phyloP scores from a whole-genome alignment of 2,888 invertebrate species.

The Lasius platythorax region DNA sequence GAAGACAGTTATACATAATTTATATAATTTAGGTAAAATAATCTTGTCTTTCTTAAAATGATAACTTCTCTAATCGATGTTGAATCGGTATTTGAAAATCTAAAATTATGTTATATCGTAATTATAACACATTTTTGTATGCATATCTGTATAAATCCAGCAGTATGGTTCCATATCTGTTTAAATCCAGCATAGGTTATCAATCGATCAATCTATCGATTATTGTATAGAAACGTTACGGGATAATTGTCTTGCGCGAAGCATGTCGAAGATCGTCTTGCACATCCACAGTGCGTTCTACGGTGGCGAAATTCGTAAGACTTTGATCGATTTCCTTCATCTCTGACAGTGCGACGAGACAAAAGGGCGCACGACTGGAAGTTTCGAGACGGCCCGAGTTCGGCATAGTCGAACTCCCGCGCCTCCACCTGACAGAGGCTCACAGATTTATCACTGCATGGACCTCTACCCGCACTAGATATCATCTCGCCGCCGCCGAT shows the following conservation, averaged over 20 bases:
- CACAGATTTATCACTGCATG: slow-evolving; percentile 84
- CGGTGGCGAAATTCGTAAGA: slow-evolving; percentile 76
- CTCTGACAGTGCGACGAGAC: slow-evolving; percentile 75
- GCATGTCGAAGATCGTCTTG: slow-evolving; percentile 12
- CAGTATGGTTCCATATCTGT: slow-evolving; percentile 4
- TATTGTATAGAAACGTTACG: slow-evolving; percentile 30
- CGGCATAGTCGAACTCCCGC: slow-evolving; percentile 59
- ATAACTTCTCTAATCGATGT: background rate
- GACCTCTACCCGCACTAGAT: slow-evolving; percentile 81
- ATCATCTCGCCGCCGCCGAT: slow-evolving; percentile 82
- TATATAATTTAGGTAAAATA: background rate
- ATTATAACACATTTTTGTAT: background rate
- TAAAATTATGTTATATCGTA: background rate
- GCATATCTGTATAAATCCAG: slow-evolving; percentile 56
- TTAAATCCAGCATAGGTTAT: slow-evolving; percentile 41
- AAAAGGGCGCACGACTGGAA: slow-evolving; percentile 75
- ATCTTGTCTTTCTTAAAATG: slow-evolving; percentile 7
- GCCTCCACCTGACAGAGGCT: slow-evolving; percentile 79
- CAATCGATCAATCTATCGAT: slow-evolving; percentile 52
- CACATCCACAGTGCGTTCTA: slow-evolving; percentile 63
- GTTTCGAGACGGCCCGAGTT: slow-evolving; percentile 63
- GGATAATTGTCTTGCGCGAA: slow-evolving; percentile 46
- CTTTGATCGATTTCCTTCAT: slow-evolving; percentile 78
- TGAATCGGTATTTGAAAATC: background rate
- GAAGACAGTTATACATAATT: background rate